Conservation (phyloP, 2,888 invertebrate genomes). For the Macroteleia sp. region DNA sequence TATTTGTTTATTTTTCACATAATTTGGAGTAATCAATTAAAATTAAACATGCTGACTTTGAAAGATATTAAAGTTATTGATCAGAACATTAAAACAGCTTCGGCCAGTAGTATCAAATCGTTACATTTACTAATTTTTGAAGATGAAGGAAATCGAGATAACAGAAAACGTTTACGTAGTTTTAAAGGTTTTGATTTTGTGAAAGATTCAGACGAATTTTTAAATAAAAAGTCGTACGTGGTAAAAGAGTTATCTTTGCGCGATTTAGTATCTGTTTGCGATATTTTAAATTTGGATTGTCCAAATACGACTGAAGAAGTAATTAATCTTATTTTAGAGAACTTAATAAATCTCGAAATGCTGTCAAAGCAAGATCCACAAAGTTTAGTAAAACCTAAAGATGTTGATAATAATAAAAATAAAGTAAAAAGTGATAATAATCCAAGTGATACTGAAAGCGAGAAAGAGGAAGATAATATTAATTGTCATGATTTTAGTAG, state of each 20-base stretch:
- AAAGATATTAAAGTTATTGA: neutral
- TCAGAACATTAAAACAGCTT: neutral
- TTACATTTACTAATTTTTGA: conserved; percentile 12
- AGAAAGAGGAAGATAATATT: neutral
- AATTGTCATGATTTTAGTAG: too few species aligned
- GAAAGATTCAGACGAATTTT: neutral
- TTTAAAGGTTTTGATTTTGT: conserved; percentile 15
- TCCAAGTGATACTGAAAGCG: neutral
- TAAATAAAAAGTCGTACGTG: conserved; percentile 1
- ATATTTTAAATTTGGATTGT: conserved; percentile 10
- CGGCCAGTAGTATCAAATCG: neutral
- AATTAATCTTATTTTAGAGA: neutral
- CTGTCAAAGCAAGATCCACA: neutral
- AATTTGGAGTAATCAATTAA: neutral
- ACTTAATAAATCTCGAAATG: conserved; percentile 4
- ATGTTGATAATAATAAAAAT: neutral
- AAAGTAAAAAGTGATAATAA: neutral
- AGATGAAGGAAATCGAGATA: conserved; percentile 8
- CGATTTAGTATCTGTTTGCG: conserved; percentile 12
- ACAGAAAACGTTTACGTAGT: conserved; percentile 15
- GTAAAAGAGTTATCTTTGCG: neutral
- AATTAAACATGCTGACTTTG: neutral
- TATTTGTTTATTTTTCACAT: neutral
- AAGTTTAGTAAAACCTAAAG: conserved; percentile 2
- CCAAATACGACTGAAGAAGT: conserved; percentile 1